phyloP scores from a whole-genome alignment of 2,797 vertebrate species.

The Tarsius wallacei region DNA sequence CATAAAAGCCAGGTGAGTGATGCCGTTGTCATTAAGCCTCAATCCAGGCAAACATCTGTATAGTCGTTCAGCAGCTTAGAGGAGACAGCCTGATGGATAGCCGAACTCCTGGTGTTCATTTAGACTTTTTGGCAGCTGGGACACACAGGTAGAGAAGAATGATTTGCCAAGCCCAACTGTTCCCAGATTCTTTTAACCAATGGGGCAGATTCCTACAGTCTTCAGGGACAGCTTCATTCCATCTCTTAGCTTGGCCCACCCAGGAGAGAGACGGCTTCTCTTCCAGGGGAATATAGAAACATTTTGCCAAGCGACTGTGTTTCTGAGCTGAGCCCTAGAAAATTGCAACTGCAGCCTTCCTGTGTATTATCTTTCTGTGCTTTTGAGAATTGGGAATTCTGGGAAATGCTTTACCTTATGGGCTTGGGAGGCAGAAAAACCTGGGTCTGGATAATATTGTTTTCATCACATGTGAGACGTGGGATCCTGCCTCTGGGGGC shows the following conservation, averaged over 20 bases:
- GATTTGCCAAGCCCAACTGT: not conserved
- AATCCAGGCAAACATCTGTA: not conserved
- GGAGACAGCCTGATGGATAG: not conserved
- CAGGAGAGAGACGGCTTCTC: not conserved
- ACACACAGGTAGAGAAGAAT: not conserved
- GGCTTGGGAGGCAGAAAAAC: not conserved
- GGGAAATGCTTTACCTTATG: not conserved
- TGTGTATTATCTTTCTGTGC: no score
- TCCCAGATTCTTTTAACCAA: not conserved
- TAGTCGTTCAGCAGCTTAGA: not conserved
- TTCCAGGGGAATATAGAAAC: accelerated
- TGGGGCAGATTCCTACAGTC: not conserved
- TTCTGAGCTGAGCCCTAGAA: not conserved
- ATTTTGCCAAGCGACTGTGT: not conserved
- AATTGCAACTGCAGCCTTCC: not conserved
- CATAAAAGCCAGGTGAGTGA: not conserved
- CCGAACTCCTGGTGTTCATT: not conserved
- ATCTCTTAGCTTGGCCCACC: not conserved
- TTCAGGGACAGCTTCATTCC: not conserved
- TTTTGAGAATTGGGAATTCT: no score
- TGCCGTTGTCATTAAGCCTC: not conserved
- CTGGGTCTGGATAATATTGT: not conserved
- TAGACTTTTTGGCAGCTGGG: not conserved
- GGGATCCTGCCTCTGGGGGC: not conserved
- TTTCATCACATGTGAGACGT: not conserved